phyloP scores from a whole-genome alignment of 1,140 invertebrate genomes.

The Drosophila pectinifera region DNA sequence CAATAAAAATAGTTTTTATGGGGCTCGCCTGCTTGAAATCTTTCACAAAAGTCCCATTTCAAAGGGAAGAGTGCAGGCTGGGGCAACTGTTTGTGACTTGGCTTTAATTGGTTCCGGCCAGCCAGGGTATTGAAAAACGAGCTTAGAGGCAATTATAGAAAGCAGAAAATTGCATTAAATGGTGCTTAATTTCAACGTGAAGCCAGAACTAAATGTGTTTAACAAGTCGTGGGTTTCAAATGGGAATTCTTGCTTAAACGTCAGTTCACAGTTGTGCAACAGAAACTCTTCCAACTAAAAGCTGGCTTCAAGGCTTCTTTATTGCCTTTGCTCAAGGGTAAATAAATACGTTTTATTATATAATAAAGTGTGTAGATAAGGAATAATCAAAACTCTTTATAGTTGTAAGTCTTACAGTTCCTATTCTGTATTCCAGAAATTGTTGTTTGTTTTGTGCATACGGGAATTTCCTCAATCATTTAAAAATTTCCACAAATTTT shows the following conservation, averaged over 20 bases:
- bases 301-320: neutral
- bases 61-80: conserved; percentile 1
- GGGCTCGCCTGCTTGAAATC: conserved; percentile 1
- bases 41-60: neutral
- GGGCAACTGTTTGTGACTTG: conserved; percentile 17
- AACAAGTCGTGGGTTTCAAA: neutral
- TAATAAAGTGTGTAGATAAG: too few species aligned
- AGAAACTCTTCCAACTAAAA: neutral
- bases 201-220: neutral
- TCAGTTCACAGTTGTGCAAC: neutral
- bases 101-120: conserved; percentile 18
- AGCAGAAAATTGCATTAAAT: neutral
- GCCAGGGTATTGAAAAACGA: neutral
- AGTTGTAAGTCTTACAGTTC: too few species aligned
- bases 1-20: conserved; percentile 43
- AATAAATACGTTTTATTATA: neutral
- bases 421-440: too few species aligned
- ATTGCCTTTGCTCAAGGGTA: neutral
- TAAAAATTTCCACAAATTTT: neutral
- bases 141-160: conserved; percentile 10
- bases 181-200: neutral
- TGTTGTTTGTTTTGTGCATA: too few species aligned
- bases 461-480: too few species aligned
- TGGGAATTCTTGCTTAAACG: neutral
- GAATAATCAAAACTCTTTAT: too few species aligned